phyloP scores from a whole-genome alignment of 2,113 vertebrate genomes.

The Cricetomys ansorgei region DNA sequence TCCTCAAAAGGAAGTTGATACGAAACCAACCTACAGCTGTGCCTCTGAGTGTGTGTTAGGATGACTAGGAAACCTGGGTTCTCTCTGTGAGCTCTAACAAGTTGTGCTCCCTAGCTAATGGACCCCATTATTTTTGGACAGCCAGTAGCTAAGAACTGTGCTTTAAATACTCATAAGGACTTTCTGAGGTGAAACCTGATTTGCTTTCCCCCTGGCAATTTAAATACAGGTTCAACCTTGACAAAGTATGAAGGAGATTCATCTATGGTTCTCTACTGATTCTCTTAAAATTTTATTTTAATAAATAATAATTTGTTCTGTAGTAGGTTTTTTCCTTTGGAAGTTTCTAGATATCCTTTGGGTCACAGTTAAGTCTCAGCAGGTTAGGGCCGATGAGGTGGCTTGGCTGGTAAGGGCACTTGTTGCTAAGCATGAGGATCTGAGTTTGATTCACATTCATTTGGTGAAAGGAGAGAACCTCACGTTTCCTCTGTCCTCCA shows the following conservation, averaged over 20 bases:
- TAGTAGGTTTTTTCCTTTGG: not conserved
- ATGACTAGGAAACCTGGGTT: not conserved
- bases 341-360: not conserved
- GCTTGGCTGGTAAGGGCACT: not conserved
- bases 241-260: not conserved
- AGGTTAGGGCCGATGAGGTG: not conserved
- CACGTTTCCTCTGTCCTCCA: not conserved
- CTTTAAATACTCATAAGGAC: conserved; percentile 51
- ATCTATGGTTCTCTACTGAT: not conserved
- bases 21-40: not conserved
- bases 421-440: not conserved
- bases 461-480: not conserved
- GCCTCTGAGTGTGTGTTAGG: not conserved
- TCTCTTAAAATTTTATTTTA: conserved; percentile 40
- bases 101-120: not conserved
- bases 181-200: conserved; percentile 21
- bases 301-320: not conserved
- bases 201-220: conserved; percentile 54
- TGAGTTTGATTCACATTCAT: not conserved
- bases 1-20: conserved; percentile 56
- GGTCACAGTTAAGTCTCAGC: conserved; percentile 17
- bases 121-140: not conserved
- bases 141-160: conserved; percentile 28
- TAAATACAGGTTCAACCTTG: conserved; percentile 37
- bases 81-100: not conserved